A percentile compares a stretch with the other conserved stretches of the same genome.
phyloP scores from a whole-genome alignment of 1,140 invertebrate genomes.

The Aphelenchoides besseyi region DNA sequence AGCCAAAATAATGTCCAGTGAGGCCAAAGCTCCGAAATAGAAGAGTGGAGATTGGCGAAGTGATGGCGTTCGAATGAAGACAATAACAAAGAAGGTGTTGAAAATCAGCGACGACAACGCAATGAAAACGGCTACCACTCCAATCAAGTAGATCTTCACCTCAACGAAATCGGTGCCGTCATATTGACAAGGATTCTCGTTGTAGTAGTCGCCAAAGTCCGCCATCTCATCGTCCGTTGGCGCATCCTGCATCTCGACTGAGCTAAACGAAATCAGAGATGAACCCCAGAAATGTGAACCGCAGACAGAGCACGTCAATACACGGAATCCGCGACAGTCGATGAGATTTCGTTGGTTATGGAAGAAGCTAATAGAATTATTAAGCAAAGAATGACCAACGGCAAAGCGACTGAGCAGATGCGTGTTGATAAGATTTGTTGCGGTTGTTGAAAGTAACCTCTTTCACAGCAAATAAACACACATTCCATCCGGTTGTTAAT shows the following conservation, averaged over 20 bases:
- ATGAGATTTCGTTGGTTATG: not conserved
- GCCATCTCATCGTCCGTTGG: not conserved
- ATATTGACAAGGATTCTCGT: not conserved
- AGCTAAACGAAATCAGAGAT: not conserved
- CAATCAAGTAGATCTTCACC: constrained; percentile 57
- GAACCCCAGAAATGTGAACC: not conserved
- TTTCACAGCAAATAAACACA: too few relatives aligned
- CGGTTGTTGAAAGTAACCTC: too few relatives aligned
- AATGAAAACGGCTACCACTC: constrained; percentile 53
- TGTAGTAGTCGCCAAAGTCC: not conserved
- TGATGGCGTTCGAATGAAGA: constrained; percentile 49
- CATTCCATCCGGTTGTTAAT: too few relatives aligned
- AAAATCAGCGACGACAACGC: constrained; percentile 58
- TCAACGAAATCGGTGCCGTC: constrained; percentile 44
- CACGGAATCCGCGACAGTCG: not conserved
- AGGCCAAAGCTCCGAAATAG: constrained; percentile 59
- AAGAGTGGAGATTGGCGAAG: constrained; percentile 53
- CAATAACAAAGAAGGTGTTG: constrained; percentile 60
- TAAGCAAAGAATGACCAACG: too few relatives aligned
- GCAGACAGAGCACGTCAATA: not conserved
- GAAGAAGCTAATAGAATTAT: not conserved
- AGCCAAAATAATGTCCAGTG: constrained; percentile 56
- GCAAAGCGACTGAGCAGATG: too few relatives aligned
- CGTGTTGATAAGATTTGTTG: too few relatives aligned
- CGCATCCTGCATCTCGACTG: not conserved